These are phyloP conservation scores for Elanoides forficatus DNA, from an alignment of 2,113 vertebrate species.

Conservation along the genomic window DNA sequence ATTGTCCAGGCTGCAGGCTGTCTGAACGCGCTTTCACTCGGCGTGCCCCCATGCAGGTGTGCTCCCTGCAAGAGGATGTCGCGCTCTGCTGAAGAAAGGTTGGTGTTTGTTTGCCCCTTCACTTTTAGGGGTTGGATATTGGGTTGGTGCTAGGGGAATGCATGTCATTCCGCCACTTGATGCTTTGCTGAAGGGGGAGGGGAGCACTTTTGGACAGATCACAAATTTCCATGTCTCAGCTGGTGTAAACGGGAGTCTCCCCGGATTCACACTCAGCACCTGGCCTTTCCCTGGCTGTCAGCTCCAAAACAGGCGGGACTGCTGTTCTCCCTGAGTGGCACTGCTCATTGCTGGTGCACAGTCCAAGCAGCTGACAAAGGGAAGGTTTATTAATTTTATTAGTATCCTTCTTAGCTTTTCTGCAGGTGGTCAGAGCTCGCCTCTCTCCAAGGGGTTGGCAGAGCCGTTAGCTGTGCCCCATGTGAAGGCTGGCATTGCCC, in stretches of 20 bases:
- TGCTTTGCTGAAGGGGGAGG: not conserved
- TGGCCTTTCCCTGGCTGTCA: not conserved
- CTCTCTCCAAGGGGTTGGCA: not conserved
- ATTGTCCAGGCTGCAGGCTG: not conserved
- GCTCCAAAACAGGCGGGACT: not conserved
- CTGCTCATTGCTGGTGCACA: not conserved
- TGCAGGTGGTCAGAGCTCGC: not conserved
- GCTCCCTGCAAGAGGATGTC: not conserved
- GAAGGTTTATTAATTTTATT: not conserved
- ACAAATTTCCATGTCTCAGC: not conserved
- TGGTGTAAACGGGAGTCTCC: not conserved
- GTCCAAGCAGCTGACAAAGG: not conserved
- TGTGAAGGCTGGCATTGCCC: not conserved
- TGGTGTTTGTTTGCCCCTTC: not conserved
- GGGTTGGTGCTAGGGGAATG: not conserved
- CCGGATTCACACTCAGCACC: rapidly evolving
- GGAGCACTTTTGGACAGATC: not conserved
- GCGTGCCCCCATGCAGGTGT: not conserved
- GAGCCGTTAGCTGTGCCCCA: not conserved
- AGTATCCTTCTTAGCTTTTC: not conserved
- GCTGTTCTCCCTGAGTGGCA: not conserved
- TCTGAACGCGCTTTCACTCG: rapidly evolving
- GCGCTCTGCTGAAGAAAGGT: not conserved
- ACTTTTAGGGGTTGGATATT: not conserved
- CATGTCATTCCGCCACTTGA: rapidly evolving